A percentile compares a stretch with the other conserved stretches of the same genome.
Conservation (phyloP, 2,888 invertebrate species). For the Deilephila porcellus region DNA sequence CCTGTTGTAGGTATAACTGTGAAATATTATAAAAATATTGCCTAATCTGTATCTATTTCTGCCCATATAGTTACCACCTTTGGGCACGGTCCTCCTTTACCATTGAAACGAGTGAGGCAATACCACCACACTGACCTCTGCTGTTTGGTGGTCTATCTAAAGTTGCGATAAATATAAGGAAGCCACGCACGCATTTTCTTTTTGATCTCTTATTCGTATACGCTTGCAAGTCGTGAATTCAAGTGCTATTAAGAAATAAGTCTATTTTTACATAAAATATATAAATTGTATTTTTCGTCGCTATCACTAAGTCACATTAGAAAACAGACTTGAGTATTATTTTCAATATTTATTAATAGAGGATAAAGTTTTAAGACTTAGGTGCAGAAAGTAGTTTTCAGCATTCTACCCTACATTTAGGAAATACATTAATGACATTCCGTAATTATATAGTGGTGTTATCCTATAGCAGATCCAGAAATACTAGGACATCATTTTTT, state of each 20-base stretch:
- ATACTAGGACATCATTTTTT: neutral
- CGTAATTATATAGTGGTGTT: no score
- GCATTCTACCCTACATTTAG: neutral
- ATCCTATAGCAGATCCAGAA: neutral
- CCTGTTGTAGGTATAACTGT: neutral
- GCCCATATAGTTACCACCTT: no score
- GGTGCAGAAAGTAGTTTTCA: neutral
- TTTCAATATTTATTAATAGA: neutral
- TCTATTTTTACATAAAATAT: conserved; percentile 22
- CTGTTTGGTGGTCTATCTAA: no score
- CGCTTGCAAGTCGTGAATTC: neutral
- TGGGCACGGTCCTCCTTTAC: no score
- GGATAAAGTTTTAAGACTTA: neutral
- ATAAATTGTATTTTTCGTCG: conserved; percentile 2
- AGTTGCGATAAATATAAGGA: neutral
- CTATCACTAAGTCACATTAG: neutral
- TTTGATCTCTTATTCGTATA: conserved; percentile 18
- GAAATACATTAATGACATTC: neutral
- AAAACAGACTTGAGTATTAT: neutral
- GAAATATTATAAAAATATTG: conserved; percentile 1
- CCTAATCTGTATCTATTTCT: neutral
- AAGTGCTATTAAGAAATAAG: conserved; percentile 26
- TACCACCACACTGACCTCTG: no score
- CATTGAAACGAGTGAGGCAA: no score
- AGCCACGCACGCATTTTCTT: neutral